These are phyloP conservation scores for Falco berigora DNA, from an alignment of 2,797 vertebrate species.

Conservation along the genomic window DNA sequence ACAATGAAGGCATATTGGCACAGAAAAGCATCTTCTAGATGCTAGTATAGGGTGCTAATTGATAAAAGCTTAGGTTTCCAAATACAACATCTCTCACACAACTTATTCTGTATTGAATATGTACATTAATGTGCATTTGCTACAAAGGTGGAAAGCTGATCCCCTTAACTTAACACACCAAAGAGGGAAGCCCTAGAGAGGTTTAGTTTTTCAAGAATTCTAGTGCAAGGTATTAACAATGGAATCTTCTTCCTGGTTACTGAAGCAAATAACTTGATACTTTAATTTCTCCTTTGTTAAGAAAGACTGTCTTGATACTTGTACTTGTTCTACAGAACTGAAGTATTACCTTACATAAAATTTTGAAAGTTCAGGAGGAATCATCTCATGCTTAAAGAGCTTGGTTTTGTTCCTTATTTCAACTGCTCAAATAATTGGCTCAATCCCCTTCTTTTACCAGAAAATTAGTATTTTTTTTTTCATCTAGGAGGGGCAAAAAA, in stretches of 20 bases:
- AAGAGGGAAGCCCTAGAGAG: background rate
- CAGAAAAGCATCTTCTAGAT: background rate
- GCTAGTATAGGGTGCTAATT: background rate
- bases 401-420: background rate
- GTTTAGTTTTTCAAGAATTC: background rate
- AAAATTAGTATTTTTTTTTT: background rate
- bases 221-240: background rate
- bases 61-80: background rate
- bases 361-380: background rate
- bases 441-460: background rate
- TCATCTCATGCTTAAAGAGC: background rate
- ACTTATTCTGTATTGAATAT: background rate
- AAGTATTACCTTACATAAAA: background rate
- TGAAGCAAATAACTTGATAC: background rate
- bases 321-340: background rate
- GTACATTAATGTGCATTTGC: background rate
- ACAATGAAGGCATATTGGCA: background rate
- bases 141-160: background rate
- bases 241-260: background rate
- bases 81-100: background rate
- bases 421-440: background rate
- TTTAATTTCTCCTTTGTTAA: background rate
- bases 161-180: background rate
- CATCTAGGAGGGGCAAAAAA: background rate
- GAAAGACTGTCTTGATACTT: background rate